phyloP scores from a whole-genome alignment of 2,113 vertebrate species.

The Chaenocephalus aceratus region DNA sequence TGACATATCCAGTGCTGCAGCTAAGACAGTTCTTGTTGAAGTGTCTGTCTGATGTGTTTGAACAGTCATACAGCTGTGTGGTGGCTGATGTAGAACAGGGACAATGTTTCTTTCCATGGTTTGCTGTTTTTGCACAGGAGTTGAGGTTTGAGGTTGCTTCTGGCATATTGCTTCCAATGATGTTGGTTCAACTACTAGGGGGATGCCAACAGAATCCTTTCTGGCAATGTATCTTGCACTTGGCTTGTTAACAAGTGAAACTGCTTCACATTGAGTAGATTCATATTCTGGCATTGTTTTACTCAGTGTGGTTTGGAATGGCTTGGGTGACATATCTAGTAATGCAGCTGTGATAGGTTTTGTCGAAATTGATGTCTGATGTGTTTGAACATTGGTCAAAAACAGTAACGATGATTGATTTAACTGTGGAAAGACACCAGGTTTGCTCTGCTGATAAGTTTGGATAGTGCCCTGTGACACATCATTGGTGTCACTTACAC shows the following conservation, averaged over 20 bases:
- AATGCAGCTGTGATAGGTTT: constrained; percentile 78
- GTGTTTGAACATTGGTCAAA: constrained; percentile 20
- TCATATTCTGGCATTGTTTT: constrained; percentile 1
- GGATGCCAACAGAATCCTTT: constrained; percentile 52
- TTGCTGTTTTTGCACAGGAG: background rate
- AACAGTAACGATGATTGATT: constrained; percentile 6
- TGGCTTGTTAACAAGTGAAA: constrained; percentile 74
- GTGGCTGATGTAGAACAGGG: constrained; percentile 28
- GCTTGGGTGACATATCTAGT: constrained; percentile 83
- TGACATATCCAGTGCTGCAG: constrained; percentile 82
- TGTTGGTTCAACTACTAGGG: constrained; percentile 54
- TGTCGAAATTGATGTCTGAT: constrained; percentile 62
- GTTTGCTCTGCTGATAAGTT: constrained; percentile 11
- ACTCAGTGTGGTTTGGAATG: constrained; percentile 46
- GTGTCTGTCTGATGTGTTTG: constrained; percentile 60
- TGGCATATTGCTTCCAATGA: constrained; percentile 17
- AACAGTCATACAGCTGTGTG: background rate
- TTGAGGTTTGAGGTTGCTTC: constrained; percentile 25
- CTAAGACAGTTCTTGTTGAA: constrained; percentile 74
- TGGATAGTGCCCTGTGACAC: constrained; percentile 30
- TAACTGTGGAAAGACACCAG: background rate
- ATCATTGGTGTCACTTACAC: constrained; percentile 8
- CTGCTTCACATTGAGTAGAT: constrained; percentile 28
- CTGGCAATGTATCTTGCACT: constrained; percentile 43
- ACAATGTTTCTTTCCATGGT: constrained; percentile 6